Conservation (phyloP, 1,140 invertebrate species). For the Olivierus martensii region DNA sequence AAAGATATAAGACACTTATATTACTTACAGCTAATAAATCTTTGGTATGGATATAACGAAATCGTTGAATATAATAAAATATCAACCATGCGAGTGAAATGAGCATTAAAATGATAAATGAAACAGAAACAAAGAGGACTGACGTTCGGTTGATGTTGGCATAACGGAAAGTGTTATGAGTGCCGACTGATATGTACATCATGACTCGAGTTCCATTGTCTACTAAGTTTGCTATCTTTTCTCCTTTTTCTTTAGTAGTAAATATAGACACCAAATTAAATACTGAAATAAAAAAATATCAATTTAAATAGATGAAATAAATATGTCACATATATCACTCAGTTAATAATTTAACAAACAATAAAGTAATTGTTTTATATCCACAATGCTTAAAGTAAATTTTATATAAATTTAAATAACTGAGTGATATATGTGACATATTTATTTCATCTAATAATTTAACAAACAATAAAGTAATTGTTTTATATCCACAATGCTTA, state of each 20-base stretch:
- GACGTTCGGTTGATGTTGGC: conserved; percentile 59
- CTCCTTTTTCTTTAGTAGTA: conserved; percentile 56
- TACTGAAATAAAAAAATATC: conserved; percentile 24
- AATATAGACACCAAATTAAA: conserved; percentile 59
- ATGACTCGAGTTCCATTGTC: conserved; percentile 49
- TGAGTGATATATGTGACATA: too few species aligned
- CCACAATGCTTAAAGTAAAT: too few species aligned
- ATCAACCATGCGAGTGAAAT: conserved; percentile 85
- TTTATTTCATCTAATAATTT: too few species aligned
- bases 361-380: too few species aligned
- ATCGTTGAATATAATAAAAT: conserved; percentile 87
- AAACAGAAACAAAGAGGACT: conserved; percentile 83
- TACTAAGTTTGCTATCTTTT: conserved; percentile 47
- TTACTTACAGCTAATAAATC: conserved; percentile 53
- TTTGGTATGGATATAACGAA: conserved; percentile 83
- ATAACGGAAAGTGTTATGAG: conserved; percentile 39
- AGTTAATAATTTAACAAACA: too few species aligned
- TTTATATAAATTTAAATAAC: too few species aligned
- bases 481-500: too few species aligned
- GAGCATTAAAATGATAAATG: conserved; percentile 86
- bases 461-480: too few species aligned
- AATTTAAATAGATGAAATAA: too few species aligned
- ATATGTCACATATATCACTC: too few species aligned
- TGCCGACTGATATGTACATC: conserved; percentile 47
- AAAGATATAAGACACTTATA: too few species aligned